These are phyloP conservation scores for Thomomys bottae DNA, from an alignment of 2,113 vertebrate species.

Conservation along the genomic window DNA sequence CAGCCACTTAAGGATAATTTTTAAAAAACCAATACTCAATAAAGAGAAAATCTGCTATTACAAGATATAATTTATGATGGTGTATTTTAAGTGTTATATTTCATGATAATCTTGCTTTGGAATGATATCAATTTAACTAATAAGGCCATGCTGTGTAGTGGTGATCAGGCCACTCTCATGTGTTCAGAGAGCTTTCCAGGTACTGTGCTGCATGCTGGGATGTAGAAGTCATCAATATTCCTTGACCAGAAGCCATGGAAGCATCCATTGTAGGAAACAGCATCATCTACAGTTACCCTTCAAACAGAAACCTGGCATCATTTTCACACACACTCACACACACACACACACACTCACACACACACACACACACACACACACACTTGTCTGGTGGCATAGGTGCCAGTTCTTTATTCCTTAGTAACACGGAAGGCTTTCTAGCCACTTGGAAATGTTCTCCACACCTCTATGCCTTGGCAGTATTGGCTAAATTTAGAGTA, in stretches of 20 bases:
- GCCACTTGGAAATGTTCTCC: neutral
- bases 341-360: too few species aligned
- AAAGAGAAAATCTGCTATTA: neutral
- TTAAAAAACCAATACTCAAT: neutral
- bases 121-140: neutral
- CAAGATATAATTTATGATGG: conserved; percentile 1
- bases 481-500: neutral
- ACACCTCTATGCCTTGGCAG: neutral
- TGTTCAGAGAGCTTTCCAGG: neutral
- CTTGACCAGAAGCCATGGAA: too few species aligned
- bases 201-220: neutral
- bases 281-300: too few species aligned
- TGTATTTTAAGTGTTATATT: neutral
- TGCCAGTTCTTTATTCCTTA: neutral
- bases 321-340: too few species aligned
- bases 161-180: neutral
- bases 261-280: neutral
- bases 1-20: too few species aligned
- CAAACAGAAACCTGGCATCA: neutral
- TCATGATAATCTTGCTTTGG: neutral
- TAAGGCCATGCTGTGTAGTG: neutral
- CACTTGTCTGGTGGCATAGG: neutral
- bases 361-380: too few species aligned
- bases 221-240: neutral
- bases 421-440: neutral